Base-by-base conservation (phyloP, 2,888 invertebrate species). In the Pachliopta kotzebuea region DNA sequence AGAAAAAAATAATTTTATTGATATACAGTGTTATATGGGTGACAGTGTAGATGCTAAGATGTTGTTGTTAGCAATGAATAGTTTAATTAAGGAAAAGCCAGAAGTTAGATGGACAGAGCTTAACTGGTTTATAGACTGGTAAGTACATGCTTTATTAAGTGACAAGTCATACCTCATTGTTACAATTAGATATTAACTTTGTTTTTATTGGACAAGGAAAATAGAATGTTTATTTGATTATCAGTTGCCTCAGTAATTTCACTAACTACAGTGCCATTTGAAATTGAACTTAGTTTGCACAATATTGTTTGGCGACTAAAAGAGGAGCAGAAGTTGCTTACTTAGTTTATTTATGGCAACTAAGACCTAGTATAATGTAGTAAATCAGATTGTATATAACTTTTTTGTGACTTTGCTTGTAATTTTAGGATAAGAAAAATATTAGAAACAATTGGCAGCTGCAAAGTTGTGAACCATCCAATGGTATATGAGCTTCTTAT, bases 91-190 rank as follows among this genome's bases (percentile, higher is more conserved):
- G 70, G 91, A 93, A 73, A 92, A 94, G 68, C 90, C 92, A 8
- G 92, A 93, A 70, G 93, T 93, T 68, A 93, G 93, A 71, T 97
- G 96, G 96, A 80, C 92, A 17, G 94, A 95, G 78, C 86, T 96
- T 68, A 93, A 94, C 65, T 96, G 96, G 95, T 89, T 95, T 75
- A 86, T 93, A 76, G 92, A 92, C 78, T 86, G 93, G 95, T 95
- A 81, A 93, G 94, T 92, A 37, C 11, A 37, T 37, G 37, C 37
- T 11, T 37, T 4, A 11, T 3, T 14, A 14, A 37, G 37, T 37
- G 14, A 14, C 14, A 11, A 37, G 14, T 14, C 14, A 37, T 37
- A 37, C 11, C 37, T 37, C 14, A 14, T 37, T 37, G 37, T 14
- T 14, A 3, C 37, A 37, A 37, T 14, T 37, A 31, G 37, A 14